A percentile compares a stretch with the other conserved stretches of the same genome.
Evolutionary conservation across 2,797 vertebrate species (phyloP).

Genomic region (Periparus ater): DNA sequence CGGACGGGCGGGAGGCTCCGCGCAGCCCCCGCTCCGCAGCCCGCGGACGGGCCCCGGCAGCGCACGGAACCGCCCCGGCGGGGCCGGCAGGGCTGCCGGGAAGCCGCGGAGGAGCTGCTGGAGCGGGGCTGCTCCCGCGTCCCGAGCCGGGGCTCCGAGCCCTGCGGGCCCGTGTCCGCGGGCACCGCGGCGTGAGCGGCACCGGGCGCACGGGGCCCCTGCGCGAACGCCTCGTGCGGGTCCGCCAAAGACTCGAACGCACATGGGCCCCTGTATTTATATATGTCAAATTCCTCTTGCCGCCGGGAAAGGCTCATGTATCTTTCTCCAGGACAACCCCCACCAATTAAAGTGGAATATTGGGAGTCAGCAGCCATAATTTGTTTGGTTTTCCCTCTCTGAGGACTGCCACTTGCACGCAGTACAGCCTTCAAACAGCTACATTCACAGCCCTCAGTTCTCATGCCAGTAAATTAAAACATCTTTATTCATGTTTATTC

Average conservation of each 20-base stretch:
- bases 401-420: not conserved
- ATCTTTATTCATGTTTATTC: not conserved
- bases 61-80: not conserved
- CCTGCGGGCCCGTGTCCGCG: not conserved
- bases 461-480: not conserved
- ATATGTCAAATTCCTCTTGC: accelerated
- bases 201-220: not conserved
- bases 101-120: not conserved
- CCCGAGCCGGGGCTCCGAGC: not conserved
- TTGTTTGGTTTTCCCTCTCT: not conserved
- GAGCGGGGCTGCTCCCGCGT: not conserved
- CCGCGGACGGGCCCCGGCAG: not conserved
- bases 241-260: accelerated
- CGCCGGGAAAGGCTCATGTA: not conserved
- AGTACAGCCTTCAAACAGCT: not conserved
- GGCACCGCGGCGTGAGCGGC: not conserved
- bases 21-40: not conserved
- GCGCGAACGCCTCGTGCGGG: accelerated
- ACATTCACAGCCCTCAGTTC: not conserved
- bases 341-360: not conserved
- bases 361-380: not conserved
- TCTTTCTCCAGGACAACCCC: not conserved
- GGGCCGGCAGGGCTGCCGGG: not conserved
- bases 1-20: not conserved
- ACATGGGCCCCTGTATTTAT: not conserved